Evolutionary conservation across 2,113 vertebrate species (phyloP), one percentile per base, ranked within the genome.

Genomic region (Megaptera novaeangliae): DNA sequence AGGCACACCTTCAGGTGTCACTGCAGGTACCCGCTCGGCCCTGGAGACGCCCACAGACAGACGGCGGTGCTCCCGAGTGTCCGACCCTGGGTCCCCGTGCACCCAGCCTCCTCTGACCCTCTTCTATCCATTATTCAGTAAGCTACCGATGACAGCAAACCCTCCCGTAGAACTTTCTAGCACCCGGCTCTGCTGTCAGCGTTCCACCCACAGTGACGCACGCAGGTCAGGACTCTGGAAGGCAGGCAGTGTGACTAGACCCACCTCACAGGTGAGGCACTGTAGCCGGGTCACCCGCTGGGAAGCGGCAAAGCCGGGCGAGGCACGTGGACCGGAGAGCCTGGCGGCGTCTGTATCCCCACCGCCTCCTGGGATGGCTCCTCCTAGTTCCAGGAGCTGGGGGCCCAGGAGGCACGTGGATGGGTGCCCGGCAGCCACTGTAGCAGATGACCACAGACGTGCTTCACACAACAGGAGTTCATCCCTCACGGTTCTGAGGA

Each of bases 211-310:
- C 72, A 46, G 3, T 2, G 31, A 12, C 31, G 34, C 11, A 1
- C 31, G 1, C 10, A 0, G 64, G 31, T 10, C 20, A 6, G 31
- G 29, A 21, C 34, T 14, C 20, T 12, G 3, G 2, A 5, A 6
- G 11, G 18, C 20, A 25, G 75, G 75, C 75, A n/a, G 75, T 14
- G 18, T 78, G 31, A 36, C 49, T 23, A 11, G 49, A 20, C 12
- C 34, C 59, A 9, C 31, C 46, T 49, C 18, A 46, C 3, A 5
- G 31, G 31, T 34, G 74, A 49, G 46, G 59, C 59, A 25, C 21
- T 9, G 59, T 52, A 25, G 59, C 23, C 11, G 4, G 61, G 61
- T 63, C 27, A 63, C 25, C 3, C 10, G 52, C 61, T 27, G 61
- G 61, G 25, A 63, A 63, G 49, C 2, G 31, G 75, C 75, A 23